Base-by-base conservation (phyloP, 92 coral and sea anemone species). In the Umimayanthus kanabou region DNA sequence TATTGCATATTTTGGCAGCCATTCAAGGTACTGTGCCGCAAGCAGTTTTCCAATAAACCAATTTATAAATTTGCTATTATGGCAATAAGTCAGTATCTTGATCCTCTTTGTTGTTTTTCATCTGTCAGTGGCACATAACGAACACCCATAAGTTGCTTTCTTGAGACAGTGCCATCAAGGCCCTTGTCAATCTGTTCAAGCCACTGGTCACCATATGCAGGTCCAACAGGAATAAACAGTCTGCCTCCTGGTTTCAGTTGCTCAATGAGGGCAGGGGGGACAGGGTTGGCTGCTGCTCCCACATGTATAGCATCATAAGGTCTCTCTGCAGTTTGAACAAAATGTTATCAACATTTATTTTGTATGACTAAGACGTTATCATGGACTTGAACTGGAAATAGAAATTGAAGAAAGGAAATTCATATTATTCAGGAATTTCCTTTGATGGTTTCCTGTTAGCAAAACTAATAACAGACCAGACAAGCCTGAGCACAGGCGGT, bases 261-360 rank as follows among this genome's bases (percentile, higher is more conserved):
- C 66, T 95, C 90, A 15, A 93, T 82, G 26, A 97, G 95, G 37
- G 96, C 94, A 28, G 96, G 97, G n/a, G 99, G 99, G 39, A 97
- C 88, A 8, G 96, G 96, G 39, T 96, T 80, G 9, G 99, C 99
- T 77, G 99, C 99, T 2, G 99, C 99, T 42, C 99, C 99, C 61
- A 97, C 99, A 85, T 97, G 99, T 26, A 97, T 97, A 39, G 99
- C 99, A 91, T 97, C 97, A 91, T 95, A 97, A 25, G 98, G 98
- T 22, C 91, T 98, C 80, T 91, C 99, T 97, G 81, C 5, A 73
- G 49, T 28, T 7, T 15, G 16, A 77, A 55, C 15, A 81, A 88
- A 49, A 39, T 10, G 28, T 26, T 13, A 28, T 29, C 14, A 5
- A 2, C 57, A 65, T 14, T n/a, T 53, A 26, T 22, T 37, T 30